Evolutionary conservation across 2,113 vertebrate species (phyloP).

Genomic region (Girardinichthys multiradiatus): DNA sequence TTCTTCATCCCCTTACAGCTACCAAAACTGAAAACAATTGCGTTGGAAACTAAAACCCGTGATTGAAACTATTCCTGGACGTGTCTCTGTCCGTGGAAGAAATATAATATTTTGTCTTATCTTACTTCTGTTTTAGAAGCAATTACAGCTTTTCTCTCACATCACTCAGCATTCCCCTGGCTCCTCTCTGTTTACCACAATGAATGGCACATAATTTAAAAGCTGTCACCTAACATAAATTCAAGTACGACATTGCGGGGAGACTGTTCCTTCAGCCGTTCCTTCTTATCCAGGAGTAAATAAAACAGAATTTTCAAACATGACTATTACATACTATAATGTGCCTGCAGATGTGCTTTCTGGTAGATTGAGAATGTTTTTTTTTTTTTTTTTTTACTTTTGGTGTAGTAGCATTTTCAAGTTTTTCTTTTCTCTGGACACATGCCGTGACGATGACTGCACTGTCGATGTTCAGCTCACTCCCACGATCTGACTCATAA

Average conservation of each 20-base stretch:
- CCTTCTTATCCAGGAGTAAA: conserved; percentile 22
- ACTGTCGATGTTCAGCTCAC: conserved; percentile 40
- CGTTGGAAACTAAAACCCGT: neutral
- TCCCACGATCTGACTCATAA: conserved; percentile 46
- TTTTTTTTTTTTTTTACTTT: neutral
- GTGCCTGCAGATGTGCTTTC: conserved; percentile 22
- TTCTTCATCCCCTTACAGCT: neutral
- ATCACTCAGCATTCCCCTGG: conserved; percentile 14
- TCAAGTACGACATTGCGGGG: conserved; percentile 19
- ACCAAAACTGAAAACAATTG: neutral
- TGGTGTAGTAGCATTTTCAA: conserved; percentile 9
- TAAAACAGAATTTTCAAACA: conserved; percentile 34
- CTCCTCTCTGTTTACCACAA: conserved; percentile 29
- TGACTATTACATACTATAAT: conserved; percentile 17
- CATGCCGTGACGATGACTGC: conserved; percentile 38
- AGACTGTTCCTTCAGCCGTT: conserved; percentile 37
- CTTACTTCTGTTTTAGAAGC: conserved; percentile 1
- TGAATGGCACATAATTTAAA: conserved; percentile 34
- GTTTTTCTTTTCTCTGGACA: conserved; percentile 36
- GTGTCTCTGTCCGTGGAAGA: neutral
- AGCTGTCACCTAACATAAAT: conserved; percentile 30
- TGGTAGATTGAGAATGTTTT: conserved; percentile 13
- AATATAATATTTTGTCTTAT: neutral
- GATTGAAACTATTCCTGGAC: neutral
- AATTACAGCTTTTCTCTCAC: conserved; percentile 2